These are phyloP conservation scores for Acanthurus tractus DNA, from an alignment of 2,797 vertebrate species.

Conservation along the genomic window DNA sequence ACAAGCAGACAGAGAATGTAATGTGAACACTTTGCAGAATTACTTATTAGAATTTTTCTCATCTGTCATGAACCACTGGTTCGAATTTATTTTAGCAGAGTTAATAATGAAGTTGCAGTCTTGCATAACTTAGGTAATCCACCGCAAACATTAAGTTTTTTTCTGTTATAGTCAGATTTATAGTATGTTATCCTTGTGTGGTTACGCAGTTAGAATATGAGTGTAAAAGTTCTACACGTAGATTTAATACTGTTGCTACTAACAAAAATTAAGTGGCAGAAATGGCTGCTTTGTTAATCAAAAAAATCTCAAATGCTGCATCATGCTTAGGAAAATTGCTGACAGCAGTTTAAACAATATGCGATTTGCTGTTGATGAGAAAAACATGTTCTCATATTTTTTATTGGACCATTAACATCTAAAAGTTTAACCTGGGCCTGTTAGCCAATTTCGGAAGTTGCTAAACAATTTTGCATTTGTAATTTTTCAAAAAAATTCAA, in stretches of 20 bases:
- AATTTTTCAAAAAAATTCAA: not conserved
- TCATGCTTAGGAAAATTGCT: not conserved
- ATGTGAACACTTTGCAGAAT: not conserved
- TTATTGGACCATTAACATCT: too few species aligned
- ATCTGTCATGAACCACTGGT: conserved; percentile 5
- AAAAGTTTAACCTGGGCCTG: not conserved
- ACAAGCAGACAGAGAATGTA: conserved; percentile 24
- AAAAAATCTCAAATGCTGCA: not conserved
- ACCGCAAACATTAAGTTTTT: not conserved
- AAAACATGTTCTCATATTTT: not conserved
- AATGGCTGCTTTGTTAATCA: not conserved
- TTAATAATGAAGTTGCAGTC: conserved; percentile 4
- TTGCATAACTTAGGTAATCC: not conserved
- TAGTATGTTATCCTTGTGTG: not conserved
- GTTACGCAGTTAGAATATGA: not conserved
- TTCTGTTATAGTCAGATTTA: not conserved
- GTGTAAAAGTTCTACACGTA: not conserved
- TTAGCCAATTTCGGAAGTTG: not conserved
- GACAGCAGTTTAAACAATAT: not conserved
- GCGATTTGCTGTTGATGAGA: not conserved
- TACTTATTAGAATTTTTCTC: not conserved
- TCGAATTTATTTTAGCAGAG: not conserved
- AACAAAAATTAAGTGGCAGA: not conserved
- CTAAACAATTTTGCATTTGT: not conserved
- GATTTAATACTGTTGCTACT: conserved; percentile 7